phyloP scores from a whole-genome alignment of 2,113 vertebrate genomes.

The Pterocles burchelli region DNA sequence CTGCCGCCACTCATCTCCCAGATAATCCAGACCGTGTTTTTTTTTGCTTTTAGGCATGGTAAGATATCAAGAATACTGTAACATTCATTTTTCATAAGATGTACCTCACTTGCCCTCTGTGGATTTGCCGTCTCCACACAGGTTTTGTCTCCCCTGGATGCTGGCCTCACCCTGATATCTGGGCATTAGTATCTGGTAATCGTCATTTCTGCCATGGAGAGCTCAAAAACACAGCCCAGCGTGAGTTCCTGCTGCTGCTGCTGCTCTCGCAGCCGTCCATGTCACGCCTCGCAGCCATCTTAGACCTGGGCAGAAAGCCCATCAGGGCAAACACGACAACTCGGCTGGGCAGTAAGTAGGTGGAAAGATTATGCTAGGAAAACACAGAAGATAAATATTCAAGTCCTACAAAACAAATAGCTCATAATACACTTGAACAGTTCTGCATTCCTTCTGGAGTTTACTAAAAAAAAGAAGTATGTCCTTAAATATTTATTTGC shows the following conservation, averaged over 20 bases:
- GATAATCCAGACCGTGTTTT: background rate
- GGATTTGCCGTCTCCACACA: background rate
- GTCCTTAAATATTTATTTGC: background rate
- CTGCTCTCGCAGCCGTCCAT: background rate
- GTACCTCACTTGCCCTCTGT: background rate
- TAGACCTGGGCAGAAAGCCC: background rate
- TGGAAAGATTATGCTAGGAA: background rate
- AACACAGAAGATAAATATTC: background rate
- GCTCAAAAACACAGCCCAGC: background rate
- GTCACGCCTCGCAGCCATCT: background rate
- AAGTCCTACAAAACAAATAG: background rate
- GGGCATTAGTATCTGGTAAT: background rate
- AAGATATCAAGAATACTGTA: background rate
- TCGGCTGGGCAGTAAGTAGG: background rate
- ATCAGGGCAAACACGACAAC: background rate
- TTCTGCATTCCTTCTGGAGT: background rate
- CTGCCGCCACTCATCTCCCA: background rate
- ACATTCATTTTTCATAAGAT: background rate
- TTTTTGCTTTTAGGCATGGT: background rate
- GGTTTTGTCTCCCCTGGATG: background rate
- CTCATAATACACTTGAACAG: background rate
- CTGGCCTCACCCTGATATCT: background rate
- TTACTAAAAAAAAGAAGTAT: background rate
- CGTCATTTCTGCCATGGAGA: background rate
- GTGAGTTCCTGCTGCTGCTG: background rate